Evolutionary conservation across 2,113 vertebrate genomes (phyloP), one percentile per base, ranked within the genome.

Genomic region (Fregetta grallaria): DNA sequence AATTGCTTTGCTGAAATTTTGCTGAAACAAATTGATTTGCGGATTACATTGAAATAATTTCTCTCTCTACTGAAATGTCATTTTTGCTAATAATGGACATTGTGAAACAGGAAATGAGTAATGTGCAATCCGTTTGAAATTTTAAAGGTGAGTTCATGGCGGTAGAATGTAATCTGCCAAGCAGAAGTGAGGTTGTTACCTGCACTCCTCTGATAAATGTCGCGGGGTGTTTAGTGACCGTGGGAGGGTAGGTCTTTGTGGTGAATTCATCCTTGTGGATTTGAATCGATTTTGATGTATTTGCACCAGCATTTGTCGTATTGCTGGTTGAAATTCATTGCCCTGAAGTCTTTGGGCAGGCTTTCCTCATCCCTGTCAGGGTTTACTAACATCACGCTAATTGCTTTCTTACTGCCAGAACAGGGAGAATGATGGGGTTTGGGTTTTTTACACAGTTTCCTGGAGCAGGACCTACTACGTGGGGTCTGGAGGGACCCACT

Each of bases 171-270:
- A 93, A 91, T 83, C 67, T 93, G 50, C 71, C 63, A 83, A 76
- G 63, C n/a, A 88, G 61, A 90, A 93, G 58, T 21, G 59, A 79
- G 82, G 26, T 67, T 10, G 3, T 79, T 89, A 59, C 76, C 61
- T 53, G 68, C 26, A 30, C 34, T 90, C 56, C 49, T 91, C 70
- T 72, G 90, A 73, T 66, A 72, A 94, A 85, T 91, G 25, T 82
- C 3, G 0, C 1, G 0, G 15, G 45, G 19, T 13, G 25, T 85
- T 90, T 27, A 79, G 77, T 17, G 25, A 7, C 27, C 0, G 0
- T 11, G 32, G 32, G 34, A 68, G 2, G 8, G 42, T 22, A 52
- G 29, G 9, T 67, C 81, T 80, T 81, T 47, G 42, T 4, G 9
- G 18, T 45, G n/a, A 92, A 58, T 36, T 68, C 29, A 58, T 81